Evolutionary conservation across 2,888 invertebrate genomes (phyloP), one percentile per base, ranked within the genome.

Genomic region (Phyto melanocephala): DNA sequence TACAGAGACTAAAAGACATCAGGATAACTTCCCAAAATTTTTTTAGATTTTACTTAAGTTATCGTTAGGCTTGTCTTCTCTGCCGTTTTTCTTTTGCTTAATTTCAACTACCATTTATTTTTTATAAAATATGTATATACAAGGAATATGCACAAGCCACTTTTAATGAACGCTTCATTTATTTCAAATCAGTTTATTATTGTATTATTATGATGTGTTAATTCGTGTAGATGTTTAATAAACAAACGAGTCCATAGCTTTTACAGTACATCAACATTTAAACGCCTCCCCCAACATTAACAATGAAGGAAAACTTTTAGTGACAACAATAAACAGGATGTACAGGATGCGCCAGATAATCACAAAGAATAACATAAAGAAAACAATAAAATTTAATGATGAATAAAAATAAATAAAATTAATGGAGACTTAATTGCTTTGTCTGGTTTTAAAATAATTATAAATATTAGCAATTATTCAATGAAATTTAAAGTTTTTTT

Each of bases 311-410:
- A 68, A 60, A 17, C 1, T 13, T 24, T 50, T 7, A 17, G 17
- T 7, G 20, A 24, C n/a, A 52, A 77, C 71, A 79, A 79, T 63
- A 35, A 77, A 78, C 83, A 79, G 82, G 82, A 82, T 82, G 75
- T 82, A 76, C 79, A 83, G 83, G 83, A 83, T 83, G 83, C 83
- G 83, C 83, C 83, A 83, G 37, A 77, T 78, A 83, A 83, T 80
- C 80, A 80, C 67, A 68, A 78, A 58, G 68, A 56, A 72, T 58
- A 58, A 54, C 45, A 54, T 22, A 17, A 42, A 37, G 7, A 45
- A 70, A 70, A 80, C 75, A 80, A 76, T 40, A 54, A 33, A 54
- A 10, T 10, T 24, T 42, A 68, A n/a, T 63, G 63, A 56, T n/a
- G n/a, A n/a, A n/a, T n/a, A 28, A 52, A 77, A 77, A 11, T n/a